These are phyloP conservation scores for Parnassius mnemosyne DNA, from an alignment of 2,888 invertebrate species.

Conservation along the genomic window DNA sequence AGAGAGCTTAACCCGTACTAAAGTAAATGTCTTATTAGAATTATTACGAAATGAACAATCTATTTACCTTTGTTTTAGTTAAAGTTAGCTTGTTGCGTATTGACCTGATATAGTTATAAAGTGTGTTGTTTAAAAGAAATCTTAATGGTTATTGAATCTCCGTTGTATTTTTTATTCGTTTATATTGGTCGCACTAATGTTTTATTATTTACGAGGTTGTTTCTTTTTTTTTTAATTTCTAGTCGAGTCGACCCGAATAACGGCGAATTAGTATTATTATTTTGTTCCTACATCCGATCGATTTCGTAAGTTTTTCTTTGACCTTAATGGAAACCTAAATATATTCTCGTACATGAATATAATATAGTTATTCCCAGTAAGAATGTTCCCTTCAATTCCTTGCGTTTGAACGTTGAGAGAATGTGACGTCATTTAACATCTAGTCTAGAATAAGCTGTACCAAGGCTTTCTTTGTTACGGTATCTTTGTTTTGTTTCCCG, in stretches of 20 bases:
- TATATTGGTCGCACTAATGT: slow-evolving; percentile 46
- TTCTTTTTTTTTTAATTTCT: slow-evolving; percentile 61
- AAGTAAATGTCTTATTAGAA: slow-evolving; percentile 74
- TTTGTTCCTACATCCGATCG: slow-evolving; percentile 56
- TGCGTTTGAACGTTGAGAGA: slow-evolving; percentile 61
- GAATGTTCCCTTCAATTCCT: slow-evolving; percentile 29
- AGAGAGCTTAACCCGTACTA: slow-evolving; percentile 76
- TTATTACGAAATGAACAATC: slow-evolving; percentile 42
- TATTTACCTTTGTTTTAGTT: slow-evolving; percentile 78
- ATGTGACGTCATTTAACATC: slow-evolving; percentile 62
- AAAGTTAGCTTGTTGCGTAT: slow-evolving; percentile 72
- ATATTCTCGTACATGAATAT: slow-evolving; percentile 37
- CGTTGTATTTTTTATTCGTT: slow-evolving; percentile 30
- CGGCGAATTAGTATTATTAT: slow-evolving; percentile 51
- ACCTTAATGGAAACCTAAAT: slow-evolving; percentile 39
- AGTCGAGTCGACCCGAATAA: slow-evolving; percentile 61
- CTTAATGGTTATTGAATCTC: slow-evolving; percentile 32
- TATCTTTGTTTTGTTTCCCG: slow-evolving; percentile 44
- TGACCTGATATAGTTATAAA: slow-evolving; percentile 65
- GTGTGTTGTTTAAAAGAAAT: slow-evolving; percentile 35
- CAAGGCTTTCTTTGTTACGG: slow-evolving; percentile 41
- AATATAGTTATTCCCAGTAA: slow-evolving; percentile 19
- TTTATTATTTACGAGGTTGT: slow-evolving; percentile 43
- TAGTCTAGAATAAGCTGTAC: slow-evolving; percentile 58
- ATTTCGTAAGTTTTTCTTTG: slow-evolving; percentile 9